A percentile compares a stretch with the other conserved stretches of the same genome.
These are phyloP conservation scores for Lordiphosa clarofinis DNA, from an alignment of 1,140 invertebrate genomes.

Conservation along the genomic window DNA sequence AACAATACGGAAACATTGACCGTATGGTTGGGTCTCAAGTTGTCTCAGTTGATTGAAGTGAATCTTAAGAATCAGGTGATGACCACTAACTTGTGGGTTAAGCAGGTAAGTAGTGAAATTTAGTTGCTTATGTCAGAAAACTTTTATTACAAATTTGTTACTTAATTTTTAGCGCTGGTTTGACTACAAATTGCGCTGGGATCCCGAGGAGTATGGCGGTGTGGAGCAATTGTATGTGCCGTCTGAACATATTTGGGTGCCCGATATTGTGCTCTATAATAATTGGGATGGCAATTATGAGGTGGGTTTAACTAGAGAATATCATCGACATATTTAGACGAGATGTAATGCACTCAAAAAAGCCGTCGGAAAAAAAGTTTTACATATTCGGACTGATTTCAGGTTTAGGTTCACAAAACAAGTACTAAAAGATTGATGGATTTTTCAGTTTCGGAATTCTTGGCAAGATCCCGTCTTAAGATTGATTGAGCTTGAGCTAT, in stretches of 20 bases:
- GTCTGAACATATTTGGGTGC: conserved; percentile 95
- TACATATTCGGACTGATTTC: too few relatives aligned
- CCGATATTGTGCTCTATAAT: conserved; percentile 93
- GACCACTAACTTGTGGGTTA: conserved; percentile 97
- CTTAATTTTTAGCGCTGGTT: conserved; percentile 91
- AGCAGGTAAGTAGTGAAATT: conserved; percentile 84
- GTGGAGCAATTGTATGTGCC: conserved; percentile 95
- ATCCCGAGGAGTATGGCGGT: conserved; percentile 95
- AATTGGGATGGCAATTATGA: conserved; percentile 98
- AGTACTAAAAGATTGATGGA: too few relatives aligned
- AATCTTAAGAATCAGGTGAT: conserved; percentile 96
- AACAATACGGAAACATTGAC: conserved; percentile 97
- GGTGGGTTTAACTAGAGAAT: conserved; percentile 54
- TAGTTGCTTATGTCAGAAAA: background rate
- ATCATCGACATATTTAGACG: too few relatives aligned
- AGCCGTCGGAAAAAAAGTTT: too few relatives aligned
- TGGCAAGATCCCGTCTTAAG: too few relatives aligned
- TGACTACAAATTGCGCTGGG: conserved; percentile 96
- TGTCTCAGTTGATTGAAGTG: conserved; percentile 98
- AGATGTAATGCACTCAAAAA: too few relatives aligned
- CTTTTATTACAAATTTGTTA: background rate
- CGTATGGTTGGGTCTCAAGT: conserved; percentile 93
- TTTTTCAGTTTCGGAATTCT: too few relatives aligned
- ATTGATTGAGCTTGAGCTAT: too few relatives aligned
- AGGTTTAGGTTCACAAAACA: too few relatives aligned